These are phyloP conservation scores for Ptychoptera albimana DNA, from an alignment of 2,888 invertebrate genomes.

Conservation along the genomic window DNA sequence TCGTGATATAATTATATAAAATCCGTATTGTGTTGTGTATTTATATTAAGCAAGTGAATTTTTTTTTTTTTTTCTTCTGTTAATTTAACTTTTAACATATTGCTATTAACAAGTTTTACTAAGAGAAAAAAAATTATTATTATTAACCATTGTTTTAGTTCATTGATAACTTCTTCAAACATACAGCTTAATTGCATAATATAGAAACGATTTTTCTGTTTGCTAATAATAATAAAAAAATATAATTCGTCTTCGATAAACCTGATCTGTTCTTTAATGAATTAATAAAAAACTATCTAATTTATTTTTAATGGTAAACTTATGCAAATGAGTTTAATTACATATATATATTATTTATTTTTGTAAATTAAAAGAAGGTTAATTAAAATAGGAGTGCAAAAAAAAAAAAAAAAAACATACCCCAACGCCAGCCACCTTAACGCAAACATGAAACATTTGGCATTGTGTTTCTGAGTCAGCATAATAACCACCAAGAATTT, in stretches of 20 bases:
- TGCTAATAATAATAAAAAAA: too few relatives aligned
- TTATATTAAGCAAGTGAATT: not conserved
- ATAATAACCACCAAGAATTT: conserved; percentile 77
- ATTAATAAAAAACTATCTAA: too few relatives aligned
- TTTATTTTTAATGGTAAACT: too few relatives aligned
- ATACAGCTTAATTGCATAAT: too few relatives aligned
- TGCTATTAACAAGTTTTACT: not conserved
- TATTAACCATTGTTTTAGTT: not conserved
- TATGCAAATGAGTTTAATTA: too few relatives aligned
- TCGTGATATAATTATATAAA: not conserved
- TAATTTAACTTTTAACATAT: not conserved
- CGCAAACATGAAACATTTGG: conserved; percentile 81
- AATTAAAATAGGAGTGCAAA: too few relatives aligned
- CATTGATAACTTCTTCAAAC: not conserved
- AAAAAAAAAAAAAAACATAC: conserved; percentile 25
- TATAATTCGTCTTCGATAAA: too few relatives aligned
- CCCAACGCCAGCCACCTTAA: conserved; percentile 64
- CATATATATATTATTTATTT: too few relatives aligned
- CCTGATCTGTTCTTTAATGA: too few relatives aligned
- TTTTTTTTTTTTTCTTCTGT: too few relatives aligned
- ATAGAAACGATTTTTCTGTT: too few relatives aligned
- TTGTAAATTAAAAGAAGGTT: too few relatives aligned
- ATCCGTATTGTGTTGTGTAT: not conserved
- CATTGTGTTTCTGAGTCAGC: conserved; percentile 76
- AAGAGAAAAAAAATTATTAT: not conserved